phyloP scores from a whole-genome alignment of 2,888 invertebrate species.

The Volucella zonaria region DNA sequence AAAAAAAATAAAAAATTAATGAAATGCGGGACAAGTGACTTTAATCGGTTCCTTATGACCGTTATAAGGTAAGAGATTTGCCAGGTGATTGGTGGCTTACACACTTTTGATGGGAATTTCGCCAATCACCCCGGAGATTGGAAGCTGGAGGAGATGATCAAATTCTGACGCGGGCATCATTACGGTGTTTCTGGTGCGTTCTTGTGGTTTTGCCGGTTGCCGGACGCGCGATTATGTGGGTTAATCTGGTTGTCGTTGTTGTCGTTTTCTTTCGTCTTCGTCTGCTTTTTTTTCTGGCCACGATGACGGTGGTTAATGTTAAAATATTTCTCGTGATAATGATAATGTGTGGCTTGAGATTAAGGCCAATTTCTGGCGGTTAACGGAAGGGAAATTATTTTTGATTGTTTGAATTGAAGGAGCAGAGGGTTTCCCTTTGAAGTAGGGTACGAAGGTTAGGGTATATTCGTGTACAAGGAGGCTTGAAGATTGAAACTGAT shows the following conservation, averaged over 20 bases:
- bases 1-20: slow-evolving; percentile 5
- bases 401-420: slow-evolving; percentile 43
- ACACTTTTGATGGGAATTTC: slow-evolving; percentile 48
- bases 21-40: slow-evolving; percentile 71
- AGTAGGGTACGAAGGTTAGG: slow-evolving; percentile 14
- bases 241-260: slow-evolving; percentile 55
- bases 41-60: slow-evolving; percentile 72
- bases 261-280: slow-evolving; percentile 14
- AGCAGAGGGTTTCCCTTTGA: slow-evolving; percentile 6
- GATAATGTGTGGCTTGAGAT: slow-evolving; percentile 38
- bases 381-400: slow-evolving; percentile 56
- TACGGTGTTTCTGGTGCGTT: slow-evolving; percentile 27
- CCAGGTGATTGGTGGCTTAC: slow-evolving; percentile 55
- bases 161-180: slow-evolving; percentile 33
- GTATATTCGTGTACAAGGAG: slow-evolving; percentile 5
- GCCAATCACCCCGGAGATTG: slow-evolving; percentile 28
- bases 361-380: slow-evolving; percentile 70
- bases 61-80: slow-evolving; percentile 66
- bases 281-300: slow-evolving; percentile 35
- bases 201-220: slow-evolving; percentile 17
- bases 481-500: slow-evolving; percentile 19
- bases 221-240: slow-evolving; percentile 58
- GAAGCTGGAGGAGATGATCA: slow-evolving; percentile 22
- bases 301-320: slow-evolving; percentile 56
- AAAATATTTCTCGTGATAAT: slow-evolving; percentile 45